Conservation (phyloP, 2,888 invertebrate genomes). For the Dendrolimus pini region DNA sequence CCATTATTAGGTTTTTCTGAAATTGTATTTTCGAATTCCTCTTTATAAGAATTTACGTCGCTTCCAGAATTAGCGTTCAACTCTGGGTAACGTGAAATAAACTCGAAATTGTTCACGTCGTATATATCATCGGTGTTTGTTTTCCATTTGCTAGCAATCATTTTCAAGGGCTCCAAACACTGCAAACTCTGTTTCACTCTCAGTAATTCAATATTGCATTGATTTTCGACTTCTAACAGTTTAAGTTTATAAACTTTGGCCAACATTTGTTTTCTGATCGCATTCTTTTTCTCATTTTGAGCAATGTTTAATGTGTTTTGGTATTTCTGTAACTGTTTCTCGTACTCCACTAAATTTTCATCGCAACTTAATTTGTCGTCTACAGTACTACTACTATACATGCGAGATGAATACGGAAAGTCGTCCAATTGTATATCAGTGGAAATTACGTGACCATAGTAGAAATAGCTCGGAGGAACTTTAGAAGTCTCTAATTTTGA, state of each 20-base stretch:
- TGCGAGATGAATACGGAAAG: conserved; percentile 18
- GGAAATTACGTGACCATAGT: conserved; percentile 16
- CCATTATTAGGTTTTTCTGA: background rate
- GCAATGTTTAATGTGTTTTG: conserved; percentile 63
- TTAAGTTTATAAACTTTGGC: conserved; percentile 63
- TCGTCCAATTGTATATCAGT: conserved; percentile 17
- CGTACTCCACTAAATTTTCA: conserved; percentile 59
- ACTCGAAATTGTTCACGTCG: conserved; percentile 46
- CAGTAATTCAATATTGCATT: conserved; percentile 63
- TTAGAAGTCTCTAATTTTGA: conserved; percentile 7
- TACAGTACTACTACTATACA: conserved; percentile 41
- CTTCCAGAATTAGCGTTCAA: conserved; percentile 32
- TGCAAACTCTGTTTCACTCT: conserved; percentile 66
- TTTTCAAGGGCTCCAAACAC: conserved; percentile 58
- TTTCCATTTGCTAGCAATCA: conserved; percentile 61
- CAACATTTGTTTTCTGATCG: conserved; percentile 63
- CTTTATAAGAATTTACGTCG: conserved; percentile 31
- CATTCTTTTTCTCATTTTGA: conserved; percentile 64
- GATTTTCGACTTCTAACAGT: conserved; percentile 65
- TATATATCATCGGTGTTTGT: conserved; percentile 31
- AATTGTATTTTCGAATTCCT: conserved; percentile 6
- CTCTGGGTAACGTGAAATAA: conserved; percentile 55
- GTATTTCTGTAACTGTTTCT: conserved; percentile 62
- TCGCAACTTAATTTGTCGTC: conserved; percentile 52
- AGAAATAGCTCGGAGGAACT: conserved; percentile 9